Conservation (phyloP, 2,113 vertebrate genomes). For the Nycticorax nycticorax region DNA sequence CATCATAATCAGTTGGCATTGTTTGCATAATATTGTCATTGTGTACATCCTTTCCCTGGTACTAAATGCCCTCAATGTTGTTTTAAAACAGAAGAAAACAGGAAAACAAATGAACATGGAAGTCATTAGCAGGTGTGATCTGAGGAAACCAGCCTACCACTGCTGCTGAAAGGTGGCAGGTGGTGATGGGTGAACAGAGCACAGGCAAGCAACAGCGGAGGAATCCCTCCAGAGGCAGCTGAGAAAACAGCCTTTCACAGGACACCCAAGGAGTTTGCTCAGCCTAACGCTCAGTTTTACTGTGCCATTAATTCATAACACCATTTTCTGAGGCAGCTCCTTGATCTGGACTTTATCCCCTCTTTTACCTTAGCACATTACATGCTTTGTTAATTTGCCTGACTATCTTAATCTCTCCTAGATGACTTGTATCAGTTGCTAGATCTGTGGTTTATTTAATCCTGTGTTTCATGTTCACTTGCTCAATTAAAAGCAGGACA, state of each 20-base stretch:
- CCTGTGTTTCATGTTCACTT: background rate
- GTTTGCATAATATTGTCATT: background rate
- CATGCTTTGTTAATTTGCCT: background rate
- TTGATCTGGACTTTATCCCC: background rate
- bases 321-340: background rate
- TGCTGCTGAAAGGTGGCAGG: rapidly evolving
- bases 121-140: background rate
- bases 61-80: background rate
- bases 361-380: background rate
- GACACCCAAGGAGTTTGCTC: background rate
- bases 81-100: background rate
- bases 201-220: rapidly evolving
- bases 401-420: background rate
- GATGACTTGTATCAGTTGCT: background rate
- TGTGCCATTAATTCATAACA: background rate
- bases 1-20: background rate
- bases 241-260: background rate
- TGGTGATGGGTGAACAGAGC: rapidly evolving
- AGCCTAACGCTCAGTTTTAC: background rate
- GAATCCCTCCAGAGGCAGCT: rapidly evolving
- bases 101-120: background rate
- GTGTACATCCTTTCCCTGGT: background rate
- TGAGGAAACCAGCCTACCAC: background rate
- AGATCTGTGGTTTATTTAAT: background rate
- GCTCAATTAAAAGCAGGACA: background rate